Base-by-base conservation (phyloP, 2,888 invertebrate genomes). In the Protophormia terraenovae region DNA sequence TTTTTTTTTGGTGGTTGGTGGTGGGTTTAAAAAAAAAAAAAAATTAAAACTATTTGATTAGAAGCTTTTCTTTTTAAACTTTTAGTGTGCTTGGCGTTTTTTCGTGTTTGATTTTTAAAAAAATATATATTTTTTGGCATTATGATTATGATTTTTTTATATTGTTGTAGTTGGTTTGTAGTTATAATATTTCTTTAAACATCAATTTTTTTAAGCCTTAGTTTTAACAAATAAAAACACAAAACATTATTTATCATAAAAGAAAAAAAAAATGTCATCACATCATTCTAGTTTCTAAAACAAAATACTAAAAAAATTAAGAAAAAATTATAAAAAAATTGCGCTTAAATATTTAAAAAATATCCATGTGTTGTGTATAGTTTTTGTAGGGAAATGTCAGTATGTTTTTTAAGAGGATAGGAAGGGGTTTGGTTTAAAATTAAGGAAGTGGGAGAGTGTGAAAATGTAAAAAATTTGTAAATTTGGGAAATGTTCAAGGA, bases 221-320 rank as follows among this genome's bases (percentile, higher is more conserved):
- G 29, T 79, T 75, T 73, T 35, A 84, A 84, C 86, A 84, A 86
- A 84, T 83, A 86, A 86, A 81, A 83, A 86, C 86, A 84, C 83
- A 86, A 81, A 86, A 84, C 82, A 82, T 85, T 85, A 75, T 77
- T 29, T 79, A 76, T 75, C 35, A 60, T 58, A 79, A 71, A 75
- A 62, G 38, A 62, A 41, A 24, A 60, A 53, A 60, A 75, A 78
- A 82, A 85, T 81, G 58, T 85, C 85, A 82, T 85, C 60, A 79
- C 85, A 85, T 85, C 82, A 85, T 79, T 82, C 71, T 71, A 76
- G 19, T 71, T 10, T 60, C 82, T 71, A 71, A 73, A 45, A 45
- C 58, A 73, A 58, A 72, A 73, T 72, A 62, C 22, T 27, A 67
- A 73, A 38, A 67, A 67, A 62, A 35, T 29, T 29, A 62, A 62